These are phyloP conservation scores for Dinoponera quadriceps DNA, from an alignment of 1,140 invertebrate species.

Conservation along the genomic window DNA sequence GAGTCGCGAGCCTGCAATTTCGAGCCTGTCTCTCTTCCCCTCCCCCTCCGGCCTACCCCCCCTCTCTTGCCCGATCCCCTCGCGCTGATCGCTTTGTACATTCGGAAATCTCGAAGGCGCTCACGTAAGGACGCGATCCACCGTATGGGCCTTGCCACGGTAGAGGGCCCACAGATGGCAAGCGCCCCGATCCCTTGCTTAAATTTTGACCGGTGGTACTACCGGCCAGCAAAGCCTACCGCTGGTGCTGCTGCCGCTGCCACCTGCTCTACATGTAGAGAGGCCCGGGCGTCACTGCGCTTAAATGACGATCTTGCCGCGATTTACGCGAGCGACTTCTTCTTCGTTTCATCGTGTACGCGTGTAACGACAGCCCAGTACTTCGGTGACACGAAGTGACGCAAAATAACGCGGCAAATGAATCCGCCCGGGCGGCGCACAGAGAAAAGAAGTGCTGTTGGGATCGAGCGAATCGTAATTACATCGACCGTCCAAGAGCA, in stretches of 20 bases:
- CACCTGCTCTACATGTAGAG: slow-evolving; percentile 77
- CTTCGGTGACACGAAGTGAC: too few species aligned
- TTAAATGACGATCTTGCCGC: slow-evolving; percentile 66
- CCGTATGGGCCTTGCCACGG: slow-evolving; percentile 74
- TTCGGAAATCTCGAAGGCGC: slow-evolving; percentile 38
- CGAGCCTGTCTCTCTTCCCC: neutral
- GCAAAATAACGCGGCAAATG: too few species aligned
- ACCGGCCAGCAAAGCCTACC: slow-evolving; percentile 3
- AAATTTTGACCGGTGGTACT: slow-evolving; percentile 79
- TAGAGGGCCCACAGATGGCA: slow-evolving; percentile 80
- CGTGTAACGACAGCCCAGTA: neutral
- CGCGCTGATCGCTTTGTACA: neutral
- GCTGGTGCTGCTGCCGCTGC: slow-evolving; percentile 64
- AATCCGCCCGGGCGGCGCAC: too few species aligned
- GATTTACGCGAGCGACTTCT: too few species aligned
- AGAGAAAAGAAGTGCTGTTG: too few species aligned
- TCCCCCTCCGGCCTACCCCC: too few species aligned
- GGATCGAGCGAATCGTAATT: too few species aligned
- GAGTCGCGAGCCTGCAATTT: slow-evolving; percentile 8
- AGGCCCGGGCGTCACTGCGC: slow-evolving; percentile 62
- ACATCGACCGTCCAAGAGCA: too few species aligned
- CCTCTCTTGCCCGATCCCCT: too few species aligned
- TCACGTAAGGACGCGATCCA: slow-evolving; percentile 46
- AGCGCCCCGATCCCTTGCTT: slow-evolving; percentile 78
- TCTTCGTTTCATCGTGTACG: neutral